These are phyloP conservation scores for Pristionchus japonicus DNA, from an alignment of 2,888 invertebrate genomes.

Conservation along the genomic window DNA sequence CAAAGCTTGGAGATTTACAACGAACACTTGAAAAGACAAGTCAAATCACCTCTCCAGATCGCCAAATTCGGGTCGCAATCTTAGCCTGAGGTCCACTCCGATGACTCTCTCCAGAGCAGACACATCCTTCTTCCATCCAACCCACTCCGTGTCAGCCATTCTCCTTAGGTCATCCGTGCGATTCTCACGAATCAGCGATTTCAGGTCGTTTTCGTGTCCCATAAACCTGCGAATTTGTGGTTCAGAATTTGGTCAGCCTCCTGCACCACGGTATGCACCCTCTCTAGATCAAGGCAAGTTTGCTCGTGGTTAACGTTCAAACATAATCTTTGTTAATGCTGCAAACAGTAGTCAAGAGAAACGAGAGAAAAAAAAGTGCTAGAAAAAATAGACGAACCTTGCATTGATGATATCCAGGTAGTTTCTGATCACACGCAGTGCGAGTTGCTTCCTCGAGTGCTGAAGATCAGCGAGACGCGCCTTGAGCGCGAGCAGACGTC, in stretches of 20 bases:
- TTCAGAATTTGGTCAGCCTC: too few relatives aligned
- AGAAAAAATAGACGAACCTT: conserved; percentile 23
- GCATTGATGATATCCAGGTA: conserved; percentile 58
- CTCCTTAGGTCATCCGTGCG: conserved; percentile 54
- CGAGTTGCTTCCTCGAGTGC: conserved; percentile 43
- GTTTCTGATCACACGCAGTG: conserved; percentile 52
- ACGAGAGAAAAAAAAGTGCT: too few relatives aligned
- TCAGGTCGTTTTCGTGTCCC: conserved; percentile 56
- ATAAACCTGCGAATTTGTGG: conserved; percentile 46
- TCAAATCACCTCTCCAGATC: conserved; percentile 58
- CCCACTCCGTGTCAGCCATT: conserved; percentile 54
- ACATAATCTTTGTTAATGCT: too few relatives aligned
- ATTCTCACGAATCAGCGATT: conserved; percentile 56
- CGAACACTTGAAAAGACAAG: not conserved
- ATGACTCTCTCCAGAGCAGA: conserved; percentile 56
- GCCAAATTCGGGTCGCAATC: conserved; percentile 57
- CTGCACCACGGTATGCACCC: too few relatives aligned
- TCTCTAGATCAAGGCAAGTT: too few relatives aligned
- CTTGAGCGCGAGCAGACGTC: conserved; percentile 33
- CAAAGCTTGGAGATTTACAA: not conserved
- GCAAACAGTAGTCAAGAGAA: too few relatives aligned
- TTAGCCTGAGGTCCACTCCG: conserved; percentile 52
- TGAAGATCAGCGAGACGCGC: conserved; percentile 28
- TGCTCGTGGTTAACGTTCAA: too few relatives aligned
- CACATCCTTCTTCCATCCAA: conserved; percentile 60